Percentiles rank a stretch among this genome's conserved stretches.
Evolutionary conservation across 2,888 invertebrate species (phyloP).

Genomic region (Hydroisotoma schaefferi): DNA sequence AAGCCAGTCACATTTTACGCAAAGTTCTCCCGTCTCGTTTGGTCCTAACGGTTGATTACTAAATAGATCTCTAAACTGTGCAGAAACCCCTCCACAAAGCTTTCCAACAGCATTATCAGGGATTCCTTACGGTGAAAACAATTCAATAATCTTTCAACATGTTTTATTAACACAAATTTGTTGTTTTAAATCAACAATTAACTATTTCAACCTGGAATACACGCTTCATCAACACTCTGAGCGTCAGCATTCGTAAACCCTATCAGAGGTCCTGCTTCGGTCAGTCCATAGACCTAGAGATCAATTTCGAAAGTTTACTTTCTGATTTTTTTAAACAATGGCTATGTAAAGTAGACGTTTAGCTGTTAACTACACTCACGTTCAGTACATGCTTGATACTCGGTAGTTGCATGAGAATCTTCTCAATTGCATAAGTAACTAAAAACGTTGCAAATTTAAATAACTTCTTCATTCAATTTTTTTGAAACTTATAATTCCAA

Average conservation of each 20-base stretch:
- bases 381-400: constrained; percentile 30
- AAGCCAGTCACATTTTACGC: constrained; percentile 49
- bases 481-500: neutral
- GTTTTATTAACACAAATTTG: neutral
- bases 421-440: constrained; percentile 37
- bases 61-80: constrained; percentile 50
- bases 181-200: neutral
- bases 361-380: constrained; percentile 24
- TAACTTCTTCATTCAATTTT: too few species aligned
- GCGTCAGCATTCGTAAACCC: too few species aligned
- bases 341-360: neutral
- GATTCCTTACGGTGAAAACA: neutral
- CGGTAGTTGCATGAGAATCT: constrained; percentile 34
- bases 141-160: too few species aligned
- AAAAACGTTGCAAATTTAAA: constrained; percentile 1
- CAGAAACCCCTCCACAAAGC: constrained; percentile 41
- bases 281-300: constrained; percentile 40
- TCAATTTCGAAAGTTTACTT: neutral
- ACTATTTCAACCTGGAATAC: too few species aligned
- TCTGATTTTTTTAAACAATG: neutral
- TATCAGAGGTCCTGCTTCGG: constrained; percentile 21
- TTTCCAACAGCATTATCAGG: constrained; percentile 38
- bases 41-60: constrained; percentile 50
- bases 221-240: too few species aligned
- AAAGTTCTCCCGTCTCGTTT: constrained; percentile 54